These are phyloP conservation scores for Drosophila neotestacea DNA, from an alignment of 2,888 invertebrate species.

Conservation along the genomic window DNA sequence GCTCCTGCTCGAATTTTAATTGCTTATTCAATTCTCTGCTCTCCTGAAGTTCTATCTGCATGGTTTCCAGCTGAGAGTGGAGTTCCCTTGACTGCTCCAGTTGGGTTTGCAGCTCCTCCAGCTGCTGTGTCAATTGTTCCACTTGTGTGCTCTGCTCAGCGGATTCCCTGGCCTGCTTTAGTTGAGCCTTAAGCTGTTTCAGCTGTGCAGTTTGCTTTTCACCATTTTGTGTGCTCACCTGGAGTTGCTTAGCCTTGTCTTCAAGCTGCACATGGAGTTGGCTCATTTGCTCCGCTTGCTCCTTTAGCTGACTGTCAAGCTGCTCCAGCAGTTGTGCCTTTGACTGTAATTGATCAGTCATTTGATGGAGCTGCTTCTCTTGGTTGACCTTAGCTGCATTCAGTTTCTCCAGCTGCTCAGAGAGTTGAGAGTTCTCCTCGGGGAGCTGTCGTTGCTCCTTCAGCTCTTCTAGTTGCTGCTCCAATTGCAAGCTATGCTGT, in stretches of 20 bases:
- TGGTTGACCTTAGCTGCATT: slow-evolving; percentile 84
- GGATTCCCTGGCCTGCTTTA: slow-evolving; percentile 12
- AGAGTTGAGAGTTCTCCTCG: slow-evolving; percentile 1
- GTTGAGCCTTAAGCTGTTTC: slow-evolving; percentile 45
- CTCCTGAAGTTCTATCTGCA: not conserved
- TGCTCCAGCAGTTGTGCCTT: slow-evolving; percentile 62
- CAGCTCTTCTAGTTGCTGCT: not conserved
- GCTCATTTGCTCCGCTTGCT: slow-evolving; percentile 49
- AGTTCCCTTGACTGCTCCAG: not conserved
- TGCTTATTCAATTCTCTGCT: not conserved
- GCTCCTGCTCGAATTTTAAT: not conserved
- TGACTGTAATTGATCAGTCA: slow-evolving; percentile 60
- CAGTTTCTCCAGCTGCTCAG: slow-evolving; percentile 17
- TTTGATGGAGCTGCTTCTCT: slow-evolving; percentile 78
- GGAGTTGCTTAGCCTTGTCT: slow-evolving; percentile 71
- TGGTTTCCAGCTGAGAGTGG: not conserved
- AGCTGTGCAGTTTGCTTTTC: not conserved
- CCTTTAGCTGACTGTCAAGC: slow-evolving; percentile 62
- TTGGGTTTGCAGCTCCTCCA: slow-evolving; percentile 36
- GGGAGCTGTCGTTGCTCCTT: not conserved
- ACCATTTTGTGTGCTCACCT: slow-evolving; percentile 1
- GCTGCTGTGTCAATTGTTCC: slow-evolving; percentile 47
- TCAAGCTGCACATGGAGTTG: slow-evolving; percentile 73
- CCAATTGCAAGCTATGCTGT: not conserved
- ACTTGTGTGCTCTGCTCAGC: slow-evolving; percentile 39